Conservation (phyloP, 2,113 vertebrate genomes). For the Cyanistes caeruleus region DNA sequence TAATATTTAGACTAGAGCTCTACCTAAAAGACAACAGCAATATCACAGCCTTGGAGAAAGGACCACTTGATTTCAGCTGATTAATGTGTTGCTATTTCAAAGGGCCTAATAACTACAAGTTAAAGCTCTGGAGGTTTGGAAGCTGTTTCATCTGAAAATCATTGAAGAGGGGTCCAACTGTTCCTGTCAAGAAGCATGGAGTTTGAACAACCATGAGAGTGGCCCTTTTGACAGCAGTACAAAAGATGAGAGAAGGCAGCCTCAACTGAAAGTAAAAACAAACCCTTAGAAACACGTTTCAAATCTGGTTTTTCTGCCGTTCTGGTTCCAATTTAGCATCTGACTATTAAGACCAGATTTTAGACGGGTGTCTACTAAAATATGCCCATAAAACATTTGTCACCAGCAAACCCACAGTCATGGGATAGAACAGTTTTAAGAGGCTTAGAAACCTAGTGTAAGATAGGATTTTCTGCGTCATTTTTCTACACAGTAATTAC, state of each 20-base stretch:
- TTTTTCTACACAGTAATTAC: background rate
- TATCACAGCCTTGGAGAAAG: slow-evolving; percentile 23
- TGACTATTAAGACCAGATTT: slow-evolving; percentile 65
- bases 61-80: slow-evolving; percentile 56
- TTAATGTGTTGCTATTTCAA: slow-evolving; percentile 65
- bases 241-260: slow-evolving; percentile 61
- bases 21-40: slow-evolving; percentile 28
- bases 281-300: slow-evolving; percentile 57
- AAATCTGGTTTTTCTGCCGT: slow-evolving; percentile 46
- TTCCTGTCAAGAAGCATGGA: slow-evolving; percentile 67
- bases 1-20: slow-evolving; percentile 10
- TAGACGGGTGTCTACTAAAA: slow-evolving; percentile 57
- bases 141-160: slow-evolving; percentile 58
- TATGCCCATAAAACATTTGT: slow-evolving; percentile 69
- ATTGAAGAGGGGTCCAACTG: slow-evolving; percentile 57
- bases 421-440: slow-evolving; percentile 25
- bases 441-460: background rate
- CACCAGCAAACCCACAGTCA: slow-evolving; percentile 50
- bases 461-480: background rate
- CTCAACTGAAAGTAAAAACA: slow-evolving; percentile 64
- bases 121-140: slow-evolving; percentile 51
- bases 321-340: slow-evolving; percentile 58
- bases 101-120: slow-evolving; percentile 52
- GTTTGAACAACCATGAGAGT: slow-evolving; percentile 57
- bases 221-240: slow-evolving; percentile 58